Evolutionary conservation across 2,888 invertebrate genomes (phyloP).

Genomic region (Drosophila fungiperda): DNA sequence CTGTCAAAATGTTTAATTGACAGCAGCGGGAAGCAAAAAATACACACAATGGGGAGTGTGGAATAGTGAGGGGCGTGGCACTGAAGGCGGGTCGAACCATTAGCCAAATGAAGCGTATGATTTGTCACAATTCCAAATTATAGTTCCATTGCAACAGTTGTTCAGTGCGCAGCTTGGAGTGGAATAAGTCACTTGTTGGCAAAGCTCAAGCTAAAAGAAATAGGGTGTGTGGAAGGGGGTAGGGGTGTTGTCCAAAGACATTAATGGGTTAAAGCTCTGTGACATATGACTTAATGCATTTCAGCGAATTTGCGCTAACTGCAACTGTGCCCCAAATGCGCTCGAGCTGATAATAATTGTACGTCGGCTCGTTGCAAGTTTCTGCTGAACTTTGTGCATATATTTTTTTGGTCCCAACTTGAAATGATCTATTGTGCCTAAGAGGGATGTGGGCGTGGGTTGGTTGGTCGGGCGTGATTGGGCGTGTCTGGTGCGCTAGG

Average conservation of each 20-base stretch:
- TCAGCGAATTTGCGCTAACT: constrained; percentile 32
- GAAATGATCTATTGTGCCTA: constrained; percentile 73
- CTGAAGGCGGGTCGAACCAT: constrained; percentile 31
- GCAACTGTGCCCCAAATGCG: constrained; percentile 39
- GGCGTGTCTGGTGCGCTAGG: constrained; percentile 9
- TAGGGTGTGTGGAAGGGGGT: background rate
- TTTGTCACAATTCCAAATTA: constrained; percentile 62
- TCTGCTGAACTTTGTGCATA: constrained; percentile 67
- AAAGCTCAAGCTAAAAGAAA: background rate
- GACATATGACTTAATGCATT: constrained; percentile 55
- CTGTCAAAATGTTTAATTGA: constrained; percentile 72
- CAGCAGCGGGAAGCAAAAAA: constrained; percentile 30
- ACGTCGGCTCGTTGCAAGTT: constrained; percentile 48
- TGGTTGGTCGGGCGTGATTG: background rate
- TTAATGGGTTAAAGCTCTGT: constrained; percentile 45
- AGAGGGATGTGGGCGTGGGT: background rate
- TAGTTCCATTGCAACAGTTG: constrained; percentile 38
- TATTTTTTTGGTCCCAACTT: constrained; percentile 48
- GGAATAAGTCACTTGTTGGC: constrained; percentile 5
- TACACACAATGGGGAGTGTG: background rate
- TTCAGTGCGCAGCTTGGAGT: constrained; percentile 1
- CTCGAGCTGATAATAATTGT: constrained; percentile 70
- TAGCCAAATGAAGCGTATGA: constrained; percentile 73
- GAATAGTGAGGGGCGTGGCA: background rate
- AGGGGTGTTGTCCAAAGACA: background rate